These are phyloP conservation scores for Garrulus glandarius DNA, from an alignment of 2,797 vertebrate species.

Conservation along the genomic window DNA sequence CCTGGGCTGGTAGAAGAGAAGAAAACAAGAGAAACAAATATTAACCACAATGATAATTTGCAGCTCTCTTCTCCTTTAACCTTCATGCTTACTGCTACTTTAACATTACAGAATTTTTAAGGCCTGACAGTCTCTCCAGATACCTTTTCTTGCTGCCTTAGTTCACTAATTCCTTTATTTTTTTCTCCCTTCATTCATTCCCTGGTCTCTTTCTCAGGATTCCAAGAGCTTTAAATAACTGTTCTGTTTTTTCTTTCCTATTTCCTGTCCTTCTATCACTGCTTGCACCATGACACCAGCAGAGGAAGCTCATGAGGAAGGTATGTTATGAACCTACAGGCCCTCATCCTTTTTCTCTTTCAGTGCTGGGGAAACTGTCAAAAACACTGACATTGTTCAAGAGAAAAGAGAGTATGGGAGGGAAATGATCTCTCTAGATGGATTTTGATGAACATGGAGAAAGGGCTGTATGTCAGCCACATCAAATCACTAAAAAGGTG, in stretches of 20 bases:
- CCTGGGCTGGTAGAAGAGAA: slow-evolving; percentile 46
- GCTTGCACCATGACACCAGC: neutral
- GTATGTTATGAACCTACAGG: slow-evolving; percentile 47
- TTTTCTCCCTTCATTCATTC: neutral
- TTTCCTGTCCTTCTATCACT: slow-evolving; percentile 27
- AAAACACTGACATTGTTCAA: neutral
- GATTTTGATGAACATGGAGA: neutral
- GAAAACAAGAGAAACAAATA: slow-evolving; percentile 59
- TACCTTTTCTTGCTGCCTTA: neutral
- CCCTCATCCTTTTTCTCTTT: slow-evolving; percentile 8
- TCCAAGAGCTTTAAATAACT: slow-evolving; percentile 35
- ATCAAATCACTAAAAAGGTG: neutral
- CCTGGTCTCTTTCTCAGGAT: neutral
- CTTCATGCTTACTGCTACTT: neutral
- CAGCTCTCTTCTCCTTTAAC: slow-evolving; percentile 42
- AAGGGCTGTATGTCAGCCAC: neutral
- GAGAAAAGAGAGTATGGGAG: neutral
- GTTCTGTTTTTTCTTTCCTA: neutral
- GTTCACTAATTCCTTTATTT: slow-evolving; percentile 16
- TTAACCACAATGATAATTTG: slow-evolving; percentile 49
- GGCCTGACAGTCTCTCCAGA: slow-evolving; percentile 14
- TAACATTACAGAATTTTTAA: slow-evolving; percentile 46
- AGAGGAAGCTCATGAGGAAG: slow-evolving; percentile 67
- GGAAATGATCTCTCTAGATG: neutral
- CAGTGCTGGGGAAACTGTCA: slow-evolving; percentile 5